These are phyloP conservation scores for Eidolon dupreanum DNA, from an alignment of 2,797 vertebrate species.

Conservation along the genomic window DNA sequence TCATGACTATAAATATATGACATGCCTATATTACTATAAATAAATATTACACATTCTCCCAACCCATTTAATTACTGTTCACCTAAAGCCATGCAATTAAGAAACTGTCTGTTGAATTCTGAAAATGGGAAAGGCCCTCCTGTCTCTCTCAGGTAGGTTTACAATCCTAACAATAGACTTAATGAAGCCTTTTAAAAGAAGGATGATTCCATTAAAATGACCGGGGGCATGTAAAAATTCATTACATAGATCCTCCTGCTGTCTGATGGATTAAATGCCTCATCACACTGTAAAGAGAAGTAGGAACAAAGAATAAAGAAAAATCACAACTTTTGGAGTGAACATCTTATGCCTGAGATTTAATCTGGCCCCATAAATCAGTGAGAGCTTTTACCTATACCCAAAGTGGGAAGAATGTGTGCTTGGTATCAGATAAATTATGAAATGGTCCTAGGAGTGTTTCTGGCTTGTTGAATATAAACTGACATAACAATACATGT, in stretches of 20 bases:
- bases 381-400: background rate
- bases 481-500: background rate
- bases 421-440: background rate
- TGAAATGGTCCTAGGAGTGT: background rate
- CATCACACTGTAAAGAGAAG: constrained; percentile 15
- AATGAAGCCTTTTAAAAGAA: constrained; percentile 71
- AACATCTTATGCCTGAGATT: background rate
- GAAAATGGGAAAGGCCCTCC: constrained; percentile 68
- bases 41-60: constrained; percentile 65
- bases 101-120: constrained; percentile 64
- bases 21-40: constrained; percentile 69
- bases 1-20: constrained; percentile 61
- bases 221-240: constrained; percentile 44
- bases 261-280: constrained; percentile 50
- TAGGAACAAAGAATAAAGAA: constrained; percentile 44
- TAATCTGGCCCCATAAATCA: background rate
- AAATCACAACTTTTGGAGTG: constrained; percentile 38
- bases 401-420: background rate
- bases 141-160: constrained; percentile 64
- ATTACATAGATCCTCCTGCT: constrained; percentile 31
- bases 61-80: constrained; percentile 75
- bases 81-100: constrained; percentile 69
- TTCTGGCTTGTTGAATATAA: background rate
- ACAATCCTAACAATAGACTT: constrained; percentile 69
- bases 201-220: constrained; percentile 62